Percentiles rank a stretch among this genome's conserved stretches.
phyloP scores from a whole-genome alignment of 2,797 vertebrate species.

The Caiman crocodilus region DNA sequence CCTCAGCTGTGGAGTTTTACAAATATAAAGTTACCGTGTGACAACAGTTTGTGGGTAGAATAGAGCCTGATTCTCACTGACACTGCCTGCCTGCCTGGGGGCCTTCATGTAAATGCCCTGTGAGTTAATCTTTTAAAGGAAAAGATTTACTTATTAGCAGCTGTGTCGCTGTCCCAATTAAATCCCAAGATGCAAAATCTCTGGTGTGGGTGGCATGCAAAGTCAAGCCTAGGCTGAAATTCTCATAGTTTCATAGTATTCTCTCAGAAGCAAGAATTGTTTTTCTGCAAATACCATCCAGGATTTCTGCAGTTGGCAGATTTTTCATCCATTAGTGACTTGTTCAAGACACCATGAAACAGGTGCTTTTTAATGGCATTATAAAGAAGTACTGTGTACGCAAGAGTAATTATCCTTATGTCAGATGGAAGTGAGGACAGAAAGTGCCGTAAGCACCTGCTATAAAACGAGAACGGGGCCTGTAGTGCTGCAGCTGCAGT shows the following conservation, averaged over 20 bases:
- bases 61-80: neutral
- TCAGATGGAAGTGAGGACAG: neutral
- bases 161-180: neutral
- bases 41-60: neutral
- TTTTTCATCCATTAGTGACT: neutral
- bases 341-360: neutral
- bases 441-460: neutral
- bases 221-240: neutral
- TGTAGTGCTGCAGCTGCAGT: neutral
- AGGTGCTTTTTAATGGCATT: neutral
- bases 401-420: neutral
- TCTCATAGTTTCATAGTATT: too few species aligned
- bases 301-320: neutral
- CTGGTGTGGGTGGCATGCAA: neutral
- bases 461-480: neutral
- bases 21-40: neutral
- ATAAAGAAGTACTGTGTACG: neutral
- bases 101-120: neutral
- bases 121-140: neutral
- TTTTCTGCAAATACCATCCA: neutral
- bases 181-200: rapidly evolving
- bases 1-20: rapidly evolving
- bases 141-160: neutral
- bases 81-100: neutral
- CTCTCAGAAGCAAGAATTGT: neutral